Conservation (phyloP, 2,113 vertebrate species). For the Enhydra lutris region DNA sequence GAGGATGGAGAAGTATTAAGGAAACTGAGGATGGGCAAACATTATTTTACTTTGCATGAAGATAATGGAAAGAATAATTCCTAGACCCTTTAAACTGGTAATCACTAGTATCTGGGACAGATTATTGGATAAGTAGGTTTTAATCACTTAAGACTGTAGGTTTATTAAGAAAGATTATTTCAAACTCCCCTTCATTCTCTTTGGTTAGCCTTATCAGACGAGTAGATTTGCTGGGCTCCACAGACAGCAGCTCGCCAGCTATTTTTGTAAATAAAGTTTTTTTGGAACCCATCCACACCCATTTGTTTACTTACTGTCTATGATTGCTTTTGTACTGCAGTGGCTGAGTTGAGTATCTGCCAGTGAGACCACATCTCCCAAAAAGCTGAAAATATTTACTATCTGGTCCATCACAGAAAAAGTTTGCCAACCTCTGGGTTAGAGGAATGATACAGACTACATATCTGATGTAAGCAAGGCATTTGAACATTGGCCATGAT, state of each 20-base stretch:
- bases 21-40: slow-evolving; percentile 13
- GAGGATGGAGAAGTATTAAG: background rate
- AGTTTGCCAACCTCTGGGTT: background rate
- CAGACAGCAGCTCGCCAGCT: background rate
- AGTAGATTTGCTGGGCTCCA: background rate
- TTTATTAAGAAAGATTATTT: slow-evolving; percentile 29
- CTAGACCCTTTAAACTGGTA: background rate
- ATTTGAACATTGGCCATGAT: background rate
- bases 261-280: slow-evolving; percentile 31
- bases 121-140: slow-evolving; percentile 33
- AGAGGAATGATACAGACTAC: background rate
- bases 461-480: background rate
- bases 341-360: background rate
- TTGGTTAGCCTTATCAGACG: background rate
- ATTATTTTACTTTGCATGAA: slow-evolving; percentile 22
- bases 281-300: background rate
- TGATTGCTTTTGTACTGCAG: background rate
- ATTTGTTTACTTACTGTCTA: background rate
- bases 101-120: background rate
- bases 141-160: background rate
- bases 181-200: background rate
- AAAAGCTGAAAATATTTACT: slow-evolving; percentile 38
- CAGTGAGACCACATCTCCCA: background rate
- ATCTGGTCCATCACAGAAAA: background rate
- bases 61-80: background rate